Conservation (phyloP, 1,140 invertebrate genomes). For the Caenorhabditis briggsae region DNA sequence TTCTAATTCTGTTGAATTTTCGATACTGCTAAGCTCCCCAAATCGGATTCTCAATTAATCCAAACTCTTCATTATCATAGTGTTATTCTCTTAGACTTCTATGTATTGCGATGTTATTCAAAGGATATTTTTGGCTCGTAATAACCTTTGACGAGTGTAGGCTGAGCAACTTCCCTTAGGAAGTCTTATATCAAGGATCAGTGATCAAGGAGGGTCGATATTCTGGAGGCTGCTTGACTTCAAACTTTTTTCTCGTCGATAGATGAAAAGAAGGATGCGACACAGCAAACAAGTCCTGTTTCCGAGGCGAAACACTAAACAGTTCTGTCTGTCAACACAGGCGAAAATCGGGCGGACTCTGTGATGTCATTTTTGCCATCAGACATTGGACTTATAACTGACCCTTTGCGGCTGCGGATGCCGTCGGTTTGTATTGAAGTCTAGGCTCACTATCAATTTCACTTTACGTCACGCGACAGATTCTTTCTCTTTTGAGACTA, state of each 20-base stretch:
- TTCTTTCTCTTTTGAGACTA: background rate
- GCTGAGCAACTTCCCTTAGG: background rate
- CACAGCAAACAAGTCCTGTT: constrained; percentile 30
- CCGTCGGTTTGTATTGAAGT: background rate
- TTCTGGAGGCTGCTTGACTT: background rate
- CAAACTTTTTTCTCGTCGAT: background rate
- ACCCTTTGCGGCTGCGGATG: background rate
- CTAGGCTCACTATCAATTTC: constrained; percentile 38
- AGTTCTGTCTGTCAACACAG: constrained; percentile 33
- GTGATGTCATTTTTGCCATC: constrained; percentile 20
- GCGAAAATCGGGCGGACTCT: background rate
- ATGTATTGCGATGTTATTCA: no score
- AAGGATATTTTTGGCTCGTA: background rate
- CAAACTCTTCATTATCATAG: no score
- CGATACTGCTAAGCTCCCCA: no score
- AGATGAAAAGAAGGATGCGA: background rate
- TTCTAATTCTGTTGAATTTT: no score
- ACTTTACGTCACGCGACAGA: constrained; percentile 38
- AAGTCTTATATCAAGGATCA: background rate
- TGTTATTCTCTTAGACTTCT: no score
- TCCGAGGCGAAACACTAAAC: constrained; percentile 22
- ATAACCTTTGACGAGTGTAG: background rate
- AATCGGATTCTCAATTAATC: no score
- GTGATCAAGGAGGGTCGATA: background rate
- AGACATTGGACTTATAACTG: background rate